A percentile compares a stretch with the other conserved stretches of the same genome.
phyloP scores from a whole-genome alignment of 2,888 invertebrate species.

The Cataglyphis albicans region DNA sequence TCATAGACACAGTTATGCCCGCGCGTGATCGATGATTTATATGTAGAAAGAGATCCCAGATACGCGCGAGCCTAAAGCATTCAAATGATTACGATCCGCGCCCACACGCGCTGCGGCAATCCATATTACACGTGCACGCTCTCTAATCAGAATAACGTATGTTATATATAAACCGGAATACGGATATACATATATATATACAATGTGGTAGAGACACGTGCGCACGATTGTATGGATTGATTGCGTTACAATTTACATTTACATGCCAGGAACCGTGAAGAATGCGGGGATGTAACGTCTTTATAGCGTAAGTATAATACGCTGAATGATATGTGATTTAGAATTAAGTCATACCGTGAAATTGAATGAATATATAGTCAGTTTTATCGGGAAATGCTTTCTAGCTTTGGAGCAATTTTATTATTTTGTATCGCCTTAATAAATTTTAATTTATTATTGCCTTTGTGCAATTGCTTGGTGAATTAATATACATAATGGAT shows the following conservation, averaged over 20 bases:
- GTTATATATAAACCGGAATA: constrained; percentile 67
- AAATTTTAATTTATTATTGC: not conserved
- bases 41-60: constrained; percentile 65
- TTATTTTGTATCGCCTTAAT: not conserved
- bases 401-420: not conserved
- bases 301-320: constrained; percentile 51
- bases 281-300: constrained; percentile 69
- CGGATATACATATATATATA: constrained; percentile 62
- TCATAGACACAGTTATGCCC: constrained; percentile 34
- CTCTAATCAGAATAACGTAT: constrained; percentile 70
- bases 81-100: constrained; percentile 75
- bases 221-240: constrained; percentile 50
- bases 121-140: constrained; percentile 70
- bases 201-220: constrained; percentile 67
- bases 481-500: not conserved
- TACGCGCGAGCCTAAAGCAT: constrained; percentile 62
- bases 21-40: constrained; percentile 29
- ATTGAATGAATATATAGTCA: not conserved
- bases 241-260: constrained; percentile 68
- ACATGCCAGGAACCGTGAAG: constrained; percentile 68
- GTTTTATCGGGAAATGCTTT: not conserved
- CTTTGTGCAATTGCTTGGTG: too few species aligned
- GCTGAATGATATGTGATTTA: not conserved
- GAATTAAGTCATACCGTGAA: not conserved
- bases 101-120: constrained; percentile 68